Base-by-base conservation (phyloP, 2,797 vertebrate species). In the Brotula barbata region DNA sequence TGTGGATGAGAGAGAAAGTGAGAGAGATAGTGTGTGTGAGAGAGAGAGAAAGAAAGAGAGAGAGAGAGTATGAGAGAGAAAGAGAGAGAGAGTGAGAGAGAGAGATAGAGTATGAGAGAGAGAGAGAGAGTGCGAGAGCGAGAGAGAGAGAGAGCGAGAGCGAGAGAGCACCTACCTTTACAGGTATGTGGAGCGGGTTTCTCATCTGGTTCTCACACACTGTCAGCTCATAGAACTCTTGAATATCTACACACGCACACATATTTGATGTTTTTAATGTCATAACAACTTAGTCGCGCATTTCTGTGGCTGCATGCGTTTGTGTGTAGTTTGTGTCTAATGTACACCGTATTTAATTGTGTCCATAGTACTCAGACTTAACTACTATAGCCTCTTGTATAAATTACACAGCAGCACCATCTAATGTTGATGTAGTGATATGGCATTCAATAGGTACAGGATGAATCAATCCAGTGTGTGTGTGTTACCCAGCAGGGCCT, bases 221-320 rank as follows among this genome's bases (percentile, higher is more conserved):
- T 0, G 89, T 87, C 67, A 90, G 48, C 72, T 92, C 89, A 1
- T 91, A 92, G 75, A 91, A 91, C 81, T 91, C 89, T 80, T 92
- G 91, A 42, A 92, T 92, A 68, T 92, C 91, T 92, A 67, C 15
- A 1, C 1, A 9, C 56, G 10, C 55, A 41, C 41, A 34, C 22
- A 46, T 28, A n/a, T 8, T 28, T 28, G 4, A 4, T 28, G 8
- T 28, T 28, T 28, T 28, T 28, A 28, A 4, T 28, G 25, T 28
- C 25, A 4, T 28, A 28, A 28, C 8, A 28, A 28, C 8, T 28
- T 4, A 4, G 25, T 28, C 4, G 25, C 8, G n/a, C 25, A 28
- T 28, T 28, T 28, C 4, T 28, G 25, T 28, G 25, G n/a, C n/a
- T n/a, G n/a, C n/a, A n/a, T 4, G 34, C 16, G 15, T 39, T 11